Evolutionary conservation across 1,140 invertebrate genomes (phyloP).

Genomic region (Campoletis sonorensis): DNA sequence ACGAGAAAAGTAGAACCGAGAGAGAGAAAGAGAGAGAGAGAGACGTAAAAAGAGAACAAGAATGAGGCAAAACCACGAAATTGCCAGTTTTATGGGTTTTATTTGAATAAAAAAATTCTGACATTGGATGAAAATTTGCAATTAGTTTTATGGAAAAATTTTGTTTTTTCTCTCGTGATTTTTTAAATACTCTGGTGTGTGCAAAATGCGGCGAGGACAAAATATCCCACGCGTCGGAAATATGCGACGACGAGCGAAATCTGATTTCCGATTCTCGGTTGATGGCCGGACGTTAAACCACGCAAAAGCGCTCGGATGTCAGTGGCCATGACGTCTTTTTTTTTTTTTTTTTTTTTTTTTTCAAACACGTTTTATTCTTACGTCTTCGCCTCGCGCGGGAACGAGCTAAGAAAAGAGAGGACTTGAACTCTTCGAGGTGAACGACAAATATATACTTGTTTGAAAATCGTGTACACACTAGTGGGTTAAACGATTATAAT

Average conservation of each 20-base stretch:
- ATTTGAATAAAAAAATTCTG: conserved; percentile 51
- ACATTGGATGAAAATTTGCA: too few species aligned
- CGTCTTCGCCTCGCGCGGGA: neutral
- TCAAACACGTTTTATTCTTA: neutral
- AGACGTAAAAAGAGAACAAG: neutral
- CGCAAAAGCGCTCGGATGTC: conserved; percentile 23
- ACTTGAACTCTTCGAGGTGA: conserved; percentile 2
- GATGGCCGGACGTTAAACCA: conserved; percentile 37
- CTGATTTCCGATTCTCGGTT: conserved; percentile 14
- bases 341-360: conserved; percentile 26
- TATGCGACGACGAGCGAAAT: neutral
- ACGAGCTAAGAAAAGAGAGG: neutral
- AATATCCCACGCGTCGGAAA: conserved; percentile 4
- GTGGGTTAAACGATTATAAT: conserved; percentile 30
- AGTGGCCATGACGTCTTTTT: conserved; percentile 28
- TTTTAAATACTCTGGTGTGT: conserved; percentile 34
- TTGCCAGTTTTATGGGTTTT: neutral
- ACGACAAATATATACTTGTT: conserved; percentile 3
- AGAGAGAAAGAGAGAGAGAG: conserved; percentile 1
- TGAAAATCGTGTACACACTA: neutral
- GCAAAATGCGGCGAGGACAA: neutral
- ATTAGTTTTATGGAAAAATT: too few species aligned
- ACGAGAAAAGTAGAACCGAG: conserved; percentile 21
- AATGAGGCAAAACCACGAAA: neutral
- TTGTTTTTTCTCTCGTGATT: too few species aligned